Evolutionary conservation across 37 sponge, comb jelly and placozoan species (phyloP).

Genomic region (Spongilla lacustris): DNA sequence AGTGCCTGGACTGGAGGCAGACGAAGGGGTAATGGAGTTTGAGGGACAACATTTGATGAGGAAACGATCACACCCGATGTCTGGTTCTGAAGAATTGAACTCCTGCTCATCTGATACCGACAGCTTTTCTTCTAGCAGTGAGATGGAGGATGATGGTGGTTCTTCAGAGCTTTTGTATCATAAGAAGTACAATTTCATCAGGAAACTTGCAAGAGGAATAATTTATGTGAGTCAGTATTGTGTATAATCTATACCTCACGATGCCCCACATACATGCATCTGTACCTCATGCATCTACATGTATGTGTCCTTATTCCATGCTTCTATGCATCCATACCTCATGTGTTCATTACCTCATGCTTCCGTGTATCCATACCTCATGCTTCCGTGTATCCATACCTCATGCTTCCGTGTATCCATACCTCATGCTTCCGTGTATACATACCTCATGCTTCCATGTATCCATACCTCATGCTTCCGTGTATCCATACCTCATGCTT

Average conservation of each 20-base stretch:
- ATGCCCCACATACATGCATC: background rate
- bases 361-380: no score
- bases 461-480: background rate
- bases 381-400: no score
- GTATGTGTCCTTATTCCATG: background rate
- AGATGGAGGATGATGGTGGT: slow-evolving; percentile 14
- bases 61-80: background rate
- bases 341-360: background rate
- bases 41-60: background rate
- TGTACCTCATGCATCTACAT: background rate
- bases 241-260: background rate
- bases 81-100: background rate
- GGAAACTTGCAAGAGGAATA: slow-evolving; percentile 57
- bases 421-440: background rate
- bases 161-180: slow-evolving; percentile 32
- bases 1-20: background rate
- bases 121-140: background rate
- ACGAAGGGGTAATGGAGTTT: background rate
- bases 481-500: background rate
- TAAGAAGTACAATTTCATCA: slow-evolving; percentile 43
- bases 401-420: no score
- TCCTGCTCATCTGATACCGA: slow-evolving; percentile 1
- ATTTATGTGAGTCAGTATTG: slow-evolving; percentile 46
- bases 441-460: background rate
- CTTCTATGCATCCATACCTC: no score